Evolutionary conservation across 2,797 vertebrate species (phyloP), one percentile per base, ranked within the genome.

Genomic region (Notolepis coatsorum): DNA sequence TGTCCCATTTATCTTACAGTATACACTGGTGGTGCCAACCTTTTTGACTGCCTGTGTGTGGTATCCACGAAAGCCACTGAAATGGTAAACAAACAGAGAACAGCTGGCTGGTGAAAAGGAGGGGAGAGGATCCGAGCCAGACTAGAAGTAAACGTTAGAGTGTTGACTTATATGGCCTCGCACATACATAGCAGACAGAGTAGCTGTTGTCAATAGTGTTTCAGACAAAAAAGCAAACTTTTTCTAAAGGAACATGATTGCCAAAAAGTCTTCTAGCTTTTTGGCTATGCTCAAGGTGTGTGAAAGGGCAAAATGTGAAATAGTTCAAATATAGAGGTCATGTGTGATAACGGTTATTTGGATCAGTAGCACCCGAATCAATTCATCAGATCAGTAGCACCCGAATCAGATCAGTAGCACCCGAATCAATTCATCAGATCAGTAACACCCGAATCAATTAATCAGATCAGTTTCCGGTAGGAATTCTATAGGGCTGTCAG

Each of bases 81-180:
- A 77, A 79, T 51, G 70, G 75, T 75, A 81, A 81, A 85, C 79
- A 88, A 82, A 86, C 76, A 79, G 49, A 73, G 82, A 86, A 38
- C 82, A 83, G 76, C 77, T 86, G 87, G 74, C 39, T 51, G 74
- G 52, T 72, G n/a, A 30, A 68, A 70, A 80, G 70, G 76, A 73
- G 65, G 33, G 64, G 65, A 72, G 54, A 68, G 68, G 77, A 65
- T 79, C 69, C 71, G 63, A 71, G 51, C 68, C 78, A 86, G 84
- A 88, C 84, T 31, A 1, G 69, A 83, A 68, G 84, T 84, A 85
- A 88, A 89, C 65, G 64, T 71, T 78, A 58, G 65, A 38, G 3
- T 84, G 73, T 87, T 85, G 84, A 87, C 82, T 82, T 79, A 63
- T 23, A 15, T 17, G 6, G n/a, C 63, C 79, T 84, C 73, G 57